Conservation (phyloP, 2,113 vertebrate species). For the Martes martes region DNA sequence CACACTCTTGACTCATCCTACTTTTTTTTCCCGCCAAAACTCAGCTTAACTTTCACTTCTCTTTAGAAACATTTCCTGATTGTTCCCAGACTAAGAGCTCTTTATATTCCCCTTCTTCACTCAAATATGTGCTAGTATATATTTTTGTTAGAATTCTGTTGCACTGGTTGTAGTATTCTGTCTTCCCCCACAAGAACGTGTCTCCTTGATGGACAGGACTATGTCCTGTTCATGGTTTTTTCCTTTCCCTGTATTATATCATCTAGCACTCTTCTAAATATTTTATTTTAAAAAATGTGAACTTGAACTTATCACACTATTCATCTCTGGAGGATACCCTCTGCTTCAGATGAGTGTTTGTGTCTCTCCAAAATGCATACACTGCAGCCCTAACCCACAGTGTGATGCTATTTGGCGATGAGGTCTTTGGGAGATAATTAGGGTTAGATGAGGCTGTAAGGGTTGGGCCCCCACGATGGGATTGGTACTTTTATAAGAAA, state of each 20-base stretch:
- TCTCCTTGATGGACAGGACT: not conserved
- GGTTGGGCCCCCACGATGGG: not conserved
- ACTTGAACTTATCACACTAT: not conserved
- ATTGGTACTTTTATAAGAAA: not conserved
- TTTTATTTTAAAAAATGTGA: not conserved
- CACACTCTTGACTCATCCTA: not conserved
- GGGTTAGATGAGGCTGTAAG: not conserved
- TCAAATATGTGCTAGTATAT: not conserved
- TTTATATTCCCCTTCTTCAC: not conserved
- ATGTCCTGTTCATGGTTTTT: not conserved
- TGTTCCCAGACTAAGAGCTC: not conserved
- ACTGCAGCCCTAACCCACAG: not conserved
- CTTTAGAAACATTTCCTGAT: not conserved
- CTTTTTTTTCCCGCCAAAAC: not conserved
- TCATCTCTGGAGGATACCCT: not conserved
- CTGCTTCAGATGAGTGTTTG: not conserved
- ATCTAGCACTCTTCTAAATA: not conserved
- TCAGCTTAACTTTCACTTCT: not conserved
- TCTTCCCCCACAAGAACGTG: not conserved
- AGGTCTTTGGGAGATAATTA: not conserved
- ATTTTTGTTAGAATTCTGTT: constrained; percentile 7
- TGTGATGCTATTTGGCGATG: not conserved
- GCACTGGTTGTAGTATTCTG: not conserved
- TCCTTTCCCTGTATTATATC: not conserved
- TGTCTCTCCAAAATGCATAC: not conserved